Evolutionary conservation across 2,888 invertebrate genomes (phyloP).

Genomic region (Acanthococcus lagerstroemiae): DNA sequence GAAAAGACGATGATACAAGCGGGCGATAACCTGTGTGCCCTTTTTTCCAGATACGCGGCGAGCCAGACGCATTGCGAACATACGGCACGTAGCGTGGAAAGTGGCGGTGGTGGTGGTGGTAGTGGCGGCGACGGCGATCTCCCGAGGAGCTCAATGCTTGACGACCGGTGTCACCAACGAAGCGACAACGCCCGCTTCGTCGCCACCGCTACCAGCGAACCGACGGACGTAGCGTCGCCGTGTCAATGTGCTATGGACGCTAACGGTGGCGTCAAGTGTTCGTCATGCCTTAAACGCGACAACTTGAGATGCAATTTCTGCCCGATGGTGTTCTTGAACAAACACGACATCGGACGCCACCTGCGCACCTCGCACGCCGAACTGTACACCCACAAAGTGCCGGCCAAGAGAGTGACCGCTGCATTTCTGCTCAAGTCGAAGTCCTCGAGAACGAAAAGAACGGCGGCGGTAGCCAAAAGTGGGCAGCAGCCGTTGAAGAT

Average conservation of each 20-base stretch:
- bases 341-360: background rate
- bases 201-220: background rate
- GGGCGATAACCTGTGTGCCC: conserved; percentile 26
- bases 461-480: background rate
- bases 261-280: background rate
- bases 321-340: conserved; percentile 11
- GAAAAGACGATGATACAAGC: background rate
- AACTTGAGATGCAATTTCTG: conserved; percentile 5
- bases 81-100: too few relatives aligned
- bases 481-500: background rate
- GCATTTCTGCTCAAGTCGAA: too few relatives aligned
- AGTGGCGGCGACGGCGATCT: too few relatives aligned
- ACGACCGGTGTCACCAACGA: too few relatives aligned
- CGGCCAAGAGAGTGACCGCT: background rate
- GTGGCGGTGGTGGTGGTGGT: too few relatives aligned
- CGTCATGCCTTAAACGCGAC: background rate
- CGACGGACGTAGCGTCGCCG: background rate
- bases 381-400: background rate
- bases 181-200: background rate
- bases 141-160: too few relatives aligned
- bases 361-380: background rate
- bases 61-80: background rate
- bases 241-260: background rate
- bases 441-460: background rate
- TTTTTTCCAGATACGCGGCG: conserved; percentile 23